Base-by-base conservation (phyloP, 2,113 vertebrate species). In the Tinamus guttatus region DNA sequence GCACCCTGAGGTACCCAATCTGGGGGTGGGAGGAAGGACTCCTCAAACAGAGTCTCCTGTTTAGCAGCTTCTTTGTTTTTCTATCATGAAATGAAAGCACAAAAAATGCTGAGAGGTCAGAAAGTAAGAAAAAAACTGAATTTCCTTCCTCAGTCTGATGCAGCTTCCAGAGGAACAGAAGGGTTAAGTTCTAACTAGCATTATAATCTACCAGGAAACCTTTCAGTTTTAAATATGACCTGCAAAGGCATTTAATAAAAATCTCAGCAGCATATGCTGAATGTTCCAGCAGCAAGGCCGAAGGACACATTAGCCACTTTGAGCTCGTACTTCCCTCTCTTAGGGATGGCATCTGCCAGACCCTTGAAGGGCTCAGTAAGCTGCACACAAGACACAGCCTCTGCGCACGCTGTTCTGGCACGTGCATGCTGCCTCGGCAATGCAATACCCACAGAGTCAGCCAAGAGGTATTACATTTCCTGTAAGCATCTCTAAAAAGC, bases 291-390 rank as follows among this genome's bases (percentile, higher is more conserved):
- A 89, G 67, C 27, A 40, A 67, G 67, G n/a, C 75, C 73, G 63
- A 74, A 54, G 87, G 49, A 20, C 60, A 76, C 58, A 49, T 34
- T 38, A 79, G 84, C 22, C 41, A 40, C 71, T 85, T 85, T 16
- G 36, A 94, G 45, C n/a, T 91, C 63, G 13, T 63, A 70, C 81
- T 96, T 90, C 81, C 85, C n/a, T 18, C 87, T 68, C 13, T 24
- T 67, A 75, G 43, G 67, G 62, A 90, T 65, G 67, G 85, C 81
- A 82, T 89, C 45, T 95, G 95, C 63, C 81, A 96, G 79, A 86
- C 20, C 65, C 81, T 82, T 87, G 75, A 82, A 49, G 43, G 74
- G 84, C 25, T 52, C 45, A 2, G 3, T 1, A 47, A 75, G 40
- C 81, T 81, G 71, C 43, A 52, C 40, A 45, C 16, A 74, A 84